Conservation (phyloP, 2,113 vertebrate species). For the Apteryx mantelli region DNA sequence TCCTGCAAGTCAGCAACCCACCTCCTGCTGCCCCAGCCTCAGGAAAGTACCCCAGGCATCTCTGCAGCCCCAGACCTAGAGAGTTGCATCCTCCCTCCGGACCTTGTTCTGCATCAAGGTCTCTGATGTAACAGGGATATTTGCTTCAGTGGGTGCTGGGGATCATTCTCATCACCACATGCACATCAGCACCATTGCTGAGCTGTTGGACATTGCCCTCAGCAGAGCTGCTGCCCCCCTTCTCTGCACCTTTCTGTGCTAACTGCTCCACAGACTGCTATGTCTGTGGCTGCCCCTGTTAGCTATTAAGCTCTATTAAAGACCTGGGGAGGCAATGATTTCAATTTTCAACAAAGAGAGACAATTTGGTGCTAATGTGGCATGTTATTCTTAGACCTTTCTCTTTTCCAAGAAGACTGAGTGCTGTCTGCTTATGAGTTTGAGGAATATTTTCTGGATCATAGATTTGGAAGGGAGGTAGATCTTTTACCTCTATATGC, state of each 20-base stretch:
- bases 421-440: background rate
- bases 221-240: background rate
- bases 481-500: background rate
- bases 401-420: background rate
- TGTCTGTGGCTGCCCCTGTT: background rate
- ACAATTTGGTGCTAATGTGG: rapidly evolving
- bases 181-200: rapidly evolving
- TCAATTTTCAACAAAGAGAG: background rate
- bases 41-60: too few relatives aligned
- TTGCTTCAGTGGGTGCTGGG: too few relatives aligned
- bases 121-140: too few relatives aligned
- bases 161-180: too few relatives aligned
- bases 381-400: background rate
- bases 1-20: background rate
- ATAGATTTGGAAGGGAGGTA: background rate
- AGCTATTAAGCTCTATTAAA: background rate
- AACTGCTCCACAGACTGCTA: background rate
- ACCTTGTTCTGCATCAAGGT: too few relatives aligned
- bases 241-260: background rate
- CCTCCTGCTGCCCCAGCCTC: background rate
- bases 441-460: background rate
- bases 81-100: too few relatives aligned
- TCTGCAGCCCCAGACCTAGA: too few relatives aligned
- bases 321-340: background rate
- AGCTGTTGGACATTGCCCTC: background rate